A percentile compares a stretch with the other conserved stretches of the same genome.
These are phyloP conservation scores for Sebastes kiyomatsui DNA, from an alignment of 2,797 vertebrate genomes.

Conservation along the genomic window DNA sequence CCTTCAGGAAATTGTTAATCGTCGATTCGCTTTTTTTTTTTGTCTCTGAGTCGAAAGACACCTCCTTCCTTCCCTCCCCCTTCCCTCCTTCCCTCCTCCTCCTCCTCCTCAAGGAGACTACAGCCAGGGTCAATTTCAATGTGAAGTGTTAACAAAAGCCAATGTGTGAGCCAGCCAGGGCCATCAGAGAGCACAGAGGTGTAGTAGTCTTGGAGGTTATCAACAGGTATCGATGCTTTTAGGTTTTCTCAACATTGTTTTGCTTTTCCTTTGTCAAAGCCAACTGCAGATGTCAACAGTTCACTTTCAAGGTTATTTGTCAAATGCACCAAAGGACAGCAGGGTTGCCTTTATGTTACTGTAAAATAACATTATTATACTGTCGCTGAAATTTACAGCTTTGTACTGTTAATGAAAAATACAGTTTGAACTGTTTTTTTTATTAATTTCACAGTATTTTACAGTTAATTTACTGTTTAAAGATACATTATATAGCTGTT, in stretches of 20 bases:
- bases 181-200: conserved; percentile 5
- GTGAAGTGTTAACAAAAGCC: conserved; percentile 89
- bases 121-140: conserved; percentile 91
- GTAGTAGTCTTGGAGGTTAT: neutral
- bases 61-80: conserved; percentile 60
- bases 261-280: conserved; percentile 20
- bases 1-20: conserved; percentile 92
- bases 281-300: conserved; percentile 30
- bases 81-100: conserved; percentile 46
- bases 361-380: too few species aligned
- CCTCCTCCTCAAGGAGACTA: conserved; percentile 21
- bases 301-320: conserved; percentile 62
- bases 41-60: conserved; percentile 76
- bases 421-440: too few species aligned
- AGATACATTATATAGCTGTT: too few species aligned
- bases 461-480: too few species aligned
- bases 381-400: too few species aligned
- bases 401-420: too few species aligned
- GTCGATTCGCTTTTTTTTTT: conserved; percentile 76
- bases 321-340: conserved; percentile 9
- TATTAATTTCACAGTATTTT: too few species aligned
- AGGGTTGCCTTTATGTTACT: neutral
- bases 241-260: neutral
- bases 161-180: conserved; percentile 64
- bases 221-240: conserved; percentile 32